These are phyloP conservation scores for Acanthaster planci DNA, from an alignment of 35 echinoderm and acorn worm genomes.

Conservation along the genomic window DNA sequence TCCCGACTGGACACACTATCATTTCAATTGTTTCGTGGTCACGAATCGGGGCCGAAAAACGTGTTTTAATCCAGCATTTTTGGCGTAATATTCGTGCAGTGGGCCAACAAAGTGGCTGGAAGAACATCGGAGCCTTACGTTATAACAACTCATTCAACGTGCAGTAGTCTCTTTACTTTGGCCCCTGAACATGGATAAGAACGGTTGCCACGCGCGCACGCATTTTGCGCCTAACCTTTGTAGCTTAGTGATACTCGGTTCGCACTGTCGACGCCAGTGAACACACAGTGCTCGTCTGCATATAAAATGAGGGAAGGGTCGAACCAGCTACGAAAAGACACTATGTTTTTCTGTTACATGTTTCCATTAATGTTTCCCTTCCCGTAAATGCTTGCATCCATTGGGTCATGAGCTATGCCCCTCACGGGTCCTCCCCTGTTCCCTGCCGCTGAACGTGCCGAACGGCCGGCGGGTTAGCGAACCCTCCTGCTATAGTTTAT, in stretches of 20 bases:
- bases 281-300: background rate
- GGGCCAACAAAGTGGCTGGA: background rate
- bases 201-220: background rate
- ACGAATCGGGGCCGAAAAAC: background rate
- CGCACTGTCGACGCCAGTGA: background rate
- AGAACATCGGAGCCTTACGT: background rate
- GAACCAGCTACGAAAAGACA: background rate
- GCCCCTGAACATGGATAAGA: constrained; percentile 21
- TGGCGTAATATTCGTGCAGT: background rate
- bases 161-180: constrained; percentile 33
- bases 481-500: constrained; percentile 3
- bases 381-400: background rate
- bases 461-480: constrained; percentile 23
- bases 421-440: too few relatives aligned
- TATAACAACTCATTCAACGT: background rate
- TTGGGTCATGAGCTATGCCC: too few relatives aligned
- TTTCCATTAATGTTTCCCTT: background rate
- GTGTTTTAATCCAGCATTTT: background rate
- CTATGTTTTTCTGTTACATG: background rate
- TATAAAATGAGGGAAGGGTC: background rate
- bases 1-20: too few relatives aligned
- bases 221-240: constrained; percentile 12
- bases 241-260: background rate
- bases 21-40: too few relatives aligned
- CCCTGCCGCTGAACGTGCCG: background rate